Base-by-base conservation (phyloP, 2,888 invertebrate genomes). In the Acleris emargana region DNA sequence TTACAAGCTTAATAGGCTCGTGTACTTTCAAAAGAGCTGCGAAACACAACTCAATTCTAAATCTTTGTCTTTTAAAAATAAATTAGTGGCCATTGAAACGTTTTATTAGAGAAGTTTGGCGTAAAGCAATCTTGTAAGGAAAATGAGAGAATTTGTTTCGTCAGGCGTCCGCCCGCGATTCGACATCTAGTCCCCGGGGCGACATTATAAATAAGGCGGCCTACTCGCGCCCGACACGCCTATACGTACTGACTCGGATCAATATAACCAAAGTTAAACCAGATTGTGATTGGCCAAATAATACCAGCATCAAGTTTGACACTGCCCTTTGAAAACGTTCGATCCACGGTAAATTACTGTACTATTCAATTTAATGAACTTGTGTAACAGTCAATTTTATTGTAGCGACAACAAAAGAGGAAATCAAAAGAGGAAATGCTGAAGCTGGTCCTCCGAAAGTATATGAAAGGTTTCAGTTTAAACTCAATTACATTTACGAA, bases 141-240 rank as follows among this genome's bases (percentile, higher is more conserved):
- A 66, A 68, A 66, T 68, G 66, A 68, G 68, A 66, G 68, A 68
- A 68, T 66, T 68, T 68, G 68, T 68, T 66, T 68, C 66, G 64
- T 66, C 58, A 64, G 67, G 68, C 66, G 58, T 58, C 55, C 62
- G 68, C 66, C 58, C 61, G 66, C 58, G 68, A 68, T 67, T 68
- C 66, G 68, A 68, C 68, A 60, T 67, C 60, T 49, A 60, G 60
- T 63, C 69, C 68, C 69, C 32, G 17, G 68, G 69, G 69, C 53
- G 54, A 63, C 68, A 66, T 69, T 67, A 64, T 62, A 66, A 66
- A 66, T 66, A 57, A 68, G 53, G 51, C 67, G 54, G 61, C 62
- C 58, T 64, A 60, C 57, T 45, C 45, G 45, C 45, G 45, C 17
- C 57, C 64, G 64, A 58, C 61, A 66, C 61, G 66, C 53, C 68